Conservation (phyloP, 2,888 invertebrate genomes). For the Theristus sp. region DNA sequence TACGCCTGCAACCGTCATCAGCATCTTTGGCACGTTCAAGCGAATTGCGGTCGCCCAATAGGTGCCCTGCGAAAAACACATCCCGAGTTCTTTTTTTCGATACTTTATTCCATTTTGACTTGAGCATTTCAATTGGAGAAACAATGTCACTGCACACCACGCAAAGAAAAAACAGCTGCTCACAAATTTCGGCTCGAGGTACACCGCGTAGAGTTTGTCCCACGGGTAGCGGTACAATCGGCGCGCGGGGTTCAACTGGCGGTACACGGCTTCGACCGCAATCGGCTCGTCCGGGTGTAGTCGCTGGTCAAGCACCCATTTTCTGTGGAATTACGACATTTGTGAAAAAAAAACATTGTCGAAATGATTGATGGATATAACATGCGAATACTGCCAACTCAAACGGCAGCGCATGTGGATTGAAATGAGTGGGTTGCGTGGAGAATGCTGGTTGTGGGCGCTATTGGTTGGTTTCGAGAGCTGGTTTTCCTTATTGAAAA, state of each 20-base stretch:
- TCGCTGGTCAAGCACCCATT: constrained; percentile 21
- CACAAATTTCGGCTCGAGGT: constrained; percentile 23
- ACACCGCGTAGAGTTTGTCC: constrained; percentile 24
- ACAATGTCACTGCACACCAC: no score
- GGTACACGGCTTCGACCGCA: constrained; percentile 23
- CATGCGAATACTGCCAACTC: no score
- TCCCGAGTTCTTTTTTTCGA: no score
- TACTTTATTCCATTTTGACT: no score
- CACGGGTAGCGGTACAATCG: constrained; percentile 21
- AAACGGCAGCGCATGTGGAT: no score
- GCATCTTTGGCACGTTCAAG: constrained; percentile 19
- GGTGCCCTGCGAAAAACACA: constrained; percentile 10
- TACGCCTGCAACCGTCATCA: constrained; percentile 16
- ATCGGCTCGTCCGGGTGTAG: constrained; percentile 28
- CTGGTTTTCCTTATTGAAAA: no score
- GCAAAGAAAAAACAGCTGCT: neutral
- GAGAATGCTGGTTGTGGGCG: no score
- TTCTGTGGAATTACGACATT: no score
- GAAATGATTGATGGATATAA: no score
- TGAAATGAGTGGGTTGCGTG: no score
- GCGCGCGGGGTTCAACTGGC: constrained; percentile 25
- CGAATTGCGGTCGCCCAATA: constrained; percentile 21
- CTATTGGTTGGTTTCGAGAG: no score
- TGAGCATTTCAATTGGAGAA: neutral
- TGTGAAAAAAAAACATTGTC: no score